Conservation (phyloP, 2,888 invertebrate species). For the Meta bourneti region DNA sequence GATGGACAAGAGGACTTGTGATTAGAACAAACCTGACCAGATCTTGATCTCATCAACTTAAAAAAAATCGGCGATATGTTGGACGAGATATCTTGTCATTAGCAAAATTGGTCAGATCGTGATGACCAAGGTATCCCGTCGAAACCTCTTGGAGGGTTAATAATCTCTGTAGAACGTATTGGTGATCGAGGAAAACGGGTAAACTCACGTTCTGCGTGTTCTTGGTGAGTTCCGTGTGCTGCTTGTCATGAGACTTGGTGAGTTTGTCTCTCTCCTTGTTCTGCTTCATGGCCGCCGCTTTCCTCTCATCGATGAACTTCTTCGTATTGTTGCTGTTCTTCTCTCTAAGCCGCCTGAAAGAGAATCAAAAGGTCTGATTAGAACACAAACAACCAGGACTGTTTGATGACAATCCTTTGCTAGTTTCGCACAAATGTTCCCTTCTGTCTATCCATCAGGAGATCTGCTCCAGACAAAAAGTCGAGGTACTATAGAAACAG, state of each 20-base stretch:
- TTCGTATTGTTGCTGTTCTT: slow-evolving; percentile 99
- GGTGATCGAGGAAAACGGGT: too few species aligned
- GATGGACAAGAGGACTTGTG: too few species aligned
- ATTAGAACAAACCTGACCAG: too few species aligned
- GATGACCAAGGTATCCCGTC: too few species aligned
- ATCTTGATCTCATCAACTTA: too few species aligned
- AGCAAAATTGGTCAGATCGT: background rate
- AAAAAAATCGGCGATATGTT: too few species aligned
- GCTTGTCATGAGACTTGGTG: slow-evolving; percentile 94
- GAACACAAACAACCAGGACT: background rate
- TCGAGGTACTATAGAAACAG: too few species aligned
- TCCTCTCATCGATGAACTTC: slow-evolving; percentile 97
- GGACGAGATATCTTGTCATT: background rate
- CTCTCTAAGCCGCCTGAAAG: slow-evolving; percentile 88
- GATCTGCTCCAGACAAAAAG: too few species aligned
- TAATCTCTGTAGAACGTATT: too few species aligned
- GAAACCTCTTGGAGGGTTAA: too few species aligned
- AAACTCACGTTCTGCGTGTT: slow-evolving; percentile 85
- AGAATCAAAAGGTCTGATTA: background rate
- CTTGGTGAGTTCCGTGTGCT: slow-evolving; percentile 84
- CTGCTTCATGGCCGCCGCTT: slow-evolving; percentile 92
- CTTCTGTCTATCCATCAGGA: too few species aligned
- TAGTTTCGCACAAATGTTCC: too few species aligned
- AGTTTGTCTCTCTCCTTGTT: slow-evolving; percentile 94
- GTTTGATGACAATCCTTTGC: background rate